Conservation (phyloP, 2,797 vertebrate genomes). For the Salarias fasciatus region DNA sequence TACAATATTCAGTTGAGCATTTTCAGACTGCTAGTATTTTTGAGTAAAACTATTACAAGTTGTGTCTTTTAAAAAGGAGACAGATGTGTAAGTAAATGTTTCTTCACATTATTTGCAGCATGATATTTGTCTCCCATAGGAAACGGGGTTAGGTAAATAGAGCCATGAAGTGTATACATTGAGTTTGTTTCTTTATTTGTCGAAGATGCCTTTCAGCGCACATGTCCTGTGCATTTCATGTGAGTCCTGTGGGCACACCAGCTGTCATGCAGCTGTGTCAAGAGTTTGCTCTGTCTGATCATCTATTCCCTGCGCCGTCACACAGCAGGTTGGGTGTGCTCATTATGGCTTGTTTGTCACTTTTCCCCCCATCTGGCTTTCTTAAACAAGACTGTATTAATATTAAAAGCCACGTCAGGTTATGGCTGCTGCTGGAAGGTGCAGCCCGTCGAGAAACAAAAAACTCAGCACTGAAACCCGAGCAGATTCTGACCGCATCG, state of each 20-base stretch:
- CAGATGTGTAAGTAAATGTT: slow-evolving; percentile 21
- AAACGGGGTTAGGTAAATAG: not conserved
- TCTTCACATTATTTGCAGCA: slow-evolving; percentile 17
- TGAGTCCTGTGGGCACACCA: slow-evolving; percentile 56
- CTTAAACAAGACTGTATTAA: slow-evolving; percentile 74
- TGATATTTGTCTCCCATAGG: slow-evolving; percentile 1
- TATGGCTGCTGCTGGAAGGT: slow-evolving; percentile 34
- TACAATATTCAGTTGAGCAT: no score
- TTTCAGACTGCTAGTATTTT: no score
- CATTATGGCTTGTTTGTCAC: slow-evolving; percentile 82
- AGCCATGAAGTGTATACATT: not conserved
- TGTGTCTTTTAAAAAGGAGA: slow-evolving; percentile 36
- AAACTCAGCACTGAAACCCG: slow-evolving; percentile 7
- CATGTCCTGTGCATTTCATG: slow-evolving; percentile 30
- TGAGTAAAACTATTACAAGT: not conserved
- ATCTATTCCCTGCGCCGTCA: slow-evolving; percentile 69
- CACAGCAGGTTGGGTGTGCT: slow-evolving; percentile 74
- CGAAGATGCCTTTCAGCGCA: slow-evolving; percentile 26
- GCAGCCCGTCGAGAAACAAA: slow-evolving; percentile 20
- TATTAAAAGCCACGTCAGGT: slow-evolving; percentile 54
- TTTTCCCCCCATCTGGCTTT: slow-evolving; percentile 74
- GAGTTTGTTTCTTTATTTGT: slow-evolving; percentile 10
- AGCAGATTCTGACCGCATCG: slow-evolving; percentile 28
- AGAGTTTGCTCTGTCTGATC: slow-evolving; percentile 73
- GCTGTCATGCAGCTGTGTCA: slow-evolving; percentile 73